Base-by-base conservation (phyloP, 2,797 vertebrate species). In the Acrocephalus scirpaceus region DNA sequence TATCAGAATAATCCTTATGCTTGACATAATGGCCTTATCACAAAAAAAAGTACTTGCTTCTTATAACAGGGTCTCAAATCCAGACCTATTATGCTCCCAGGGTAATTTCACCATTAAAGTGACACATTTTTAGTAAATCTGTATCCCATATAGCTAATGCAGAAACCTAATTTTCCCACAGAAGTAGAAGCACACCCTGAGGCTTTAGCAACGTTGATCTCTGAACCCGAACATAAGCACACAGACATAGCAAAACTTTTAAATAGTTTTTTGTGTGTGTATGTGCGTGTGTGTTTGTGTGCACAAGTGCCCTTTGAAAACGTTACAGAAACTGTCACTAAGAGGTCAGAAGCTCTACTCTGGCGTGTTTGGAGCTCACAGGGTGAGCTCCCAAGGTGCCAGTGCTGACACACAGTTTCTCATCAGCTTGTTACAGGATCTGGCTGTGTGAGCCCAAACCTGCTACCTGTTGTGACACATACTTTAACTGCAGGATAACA, bases 381-480 rank as follows among this genome's bases (percentile, higher is more conserved):
- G 20, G 40, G 40, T 42, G 40, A 42, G 40, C 40, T 42, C 12
- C 5, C 42, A 58, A 62, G 32, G 27, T 13, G 16, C 13, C 19
- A 10, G 5, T 2, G 23, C 18, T 66, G 57, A 50, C 26, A 8
- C 5, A 6, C 15, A 9, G 48, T 16, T 82, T 64, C 48, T 56
- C 45, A 34, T 34, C 50, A 12, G 4, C 26, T 44, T 38, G 11
- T 25, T 45, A 10, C 0, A 1, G 78, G 47, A 47, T 12, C 11
- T 17, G 22, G 13, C 75, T 74, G 29, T 7, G 16, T 32, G 18
- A 79, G 7, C 36, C 58, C 12, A 2, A 66, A 10, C 4, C 50
- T 34, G 29, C 8, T 11, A 45, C 5, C 0, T 2, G 13, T 0
- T 58, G 38, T 5, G 29, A 22, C 2, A 2, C 3, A 3, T 8